Evolutionary conservation across 2,888 invertebrate species (phyloP).

Genomic region (Mongoloraphidia duomilia): DNA sequence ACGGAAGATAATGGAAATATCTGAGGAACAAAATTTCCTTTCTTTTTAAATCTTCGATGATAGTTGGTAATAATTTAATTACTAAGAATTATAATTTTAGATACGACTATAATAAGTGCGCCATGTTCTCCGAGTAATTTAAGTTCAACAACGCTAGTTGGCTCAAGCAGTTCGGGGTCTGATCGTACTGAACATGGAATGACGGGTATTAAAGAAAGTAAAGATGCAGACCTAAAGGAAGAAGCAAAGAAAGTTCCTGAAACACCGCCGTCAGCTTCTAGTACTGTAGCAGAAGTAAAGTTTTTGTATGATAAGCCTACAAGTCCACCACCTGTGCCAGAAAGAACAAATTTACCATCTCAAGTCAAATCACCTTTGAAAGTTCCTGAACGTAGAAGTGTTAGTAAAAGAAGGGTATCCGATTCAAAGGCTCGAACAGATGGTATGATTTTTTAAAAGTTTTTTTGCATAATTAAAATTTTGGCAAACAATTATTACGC

Average conservation of each 20-base stretch:
- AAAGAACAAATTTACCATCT: neutral
- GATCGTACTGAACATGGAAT: constrained; percentile 20
- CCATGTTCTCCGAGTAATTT: constrained; percentile 61
- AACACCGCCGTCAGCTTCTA: constrained; percentile 1
- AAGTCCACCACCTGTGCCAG: constrained; percentile 11
- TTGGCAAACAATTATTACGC: no score
- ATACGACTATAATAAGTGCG: constrained; percentile 34
- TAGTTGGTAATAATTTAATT: no score
- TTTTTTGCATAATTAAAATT: no score
- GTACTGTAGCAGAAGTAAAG: constrained; percentile 13
- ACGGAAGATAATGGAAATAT: no score
- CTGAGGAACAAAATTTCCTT: no score
- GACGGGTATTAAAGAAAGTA: neutral
- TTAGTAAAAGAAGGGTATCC: constrained; percentile 7
- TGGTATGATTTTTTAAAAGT: no score
- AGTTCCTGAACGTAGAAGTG: constrained; percentile 4
- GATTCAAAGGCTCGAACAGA: neutral
- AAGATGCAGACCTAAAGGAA: neutral
- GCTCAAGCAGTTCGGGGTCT: constrained; percentile 37
- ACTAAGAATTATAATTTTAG: constrained; percentile 18
- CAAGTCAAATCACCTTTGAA: constrained; percentile 5
- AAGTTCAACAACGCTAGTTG: constrained; percentile 58
- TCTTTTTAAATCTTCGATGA: no score
- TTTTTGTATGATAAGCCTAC: constrained; percentile 19
- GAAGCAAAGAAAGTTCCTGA: constrained; percentile 8